Percentiles rank a stretch among this genome's conserved stretches.
phyloP scores from a whole-genome alignment of 2,888 invertebrate species.

The Drosophila borborema region DNA sequence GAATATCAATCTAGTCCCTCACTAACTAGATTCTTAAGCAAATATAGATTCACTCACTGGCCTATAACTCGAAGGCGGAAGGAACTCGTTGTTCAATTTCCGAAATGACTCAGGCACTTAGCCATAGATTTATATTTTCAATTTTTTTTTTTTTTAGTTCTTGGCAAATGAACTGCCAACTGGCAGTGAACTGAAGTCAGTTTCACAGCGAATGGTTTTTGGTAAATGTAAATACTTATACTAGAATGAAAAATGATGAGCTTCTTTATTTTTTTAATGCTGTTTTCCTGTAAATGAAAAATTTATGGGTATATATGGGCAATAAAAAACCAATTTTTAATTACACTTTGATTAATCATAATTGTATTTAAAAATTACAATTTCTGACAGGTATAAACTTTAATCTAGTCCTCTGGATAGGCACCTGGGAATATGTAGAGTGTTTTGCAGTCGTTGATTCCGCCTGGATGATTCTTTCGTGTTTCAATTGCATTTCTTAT shows the following conservation, averaged over 20 bases:
- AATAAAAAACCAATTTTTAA: too few species aligned
- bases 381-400: too few species aligned
- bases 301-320: background rate
- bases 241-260: background rate
- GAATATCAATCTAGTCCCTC: background rate
- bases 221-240: slow-evolving; percentile 10
- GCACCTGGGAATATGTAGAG: background rate
- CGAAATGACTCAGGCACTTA: background rate
- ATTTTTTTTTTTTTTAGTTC: background rate
- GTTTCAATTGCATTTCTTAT: slow-evolving; percentile 57
- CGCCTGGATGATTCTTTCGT: background rate
- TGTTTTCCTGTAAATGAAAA: background rate
- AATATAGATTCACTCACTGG: background rate
- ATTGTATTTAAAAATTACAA: background rate
- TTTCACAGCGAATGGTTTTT: background rate
- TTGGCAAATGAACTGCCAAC: background rate
- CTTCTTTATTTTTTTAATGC: background rate
- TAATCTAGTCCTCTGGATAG: background rate
- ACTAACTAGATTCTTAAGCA: background rate
- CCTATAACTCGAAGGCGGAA: background rate
- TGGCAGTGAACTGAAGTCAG: background rate
- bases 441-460: background rate
- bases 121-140: background rate
- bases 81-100: background rate
- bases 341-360: background rate